A percentile compares a stretch with the other conserved stretches of the same genome.
Conservation (phyloP, 2,113 vertebrate genomes). For the Chloroceryle aenea region DNA sequence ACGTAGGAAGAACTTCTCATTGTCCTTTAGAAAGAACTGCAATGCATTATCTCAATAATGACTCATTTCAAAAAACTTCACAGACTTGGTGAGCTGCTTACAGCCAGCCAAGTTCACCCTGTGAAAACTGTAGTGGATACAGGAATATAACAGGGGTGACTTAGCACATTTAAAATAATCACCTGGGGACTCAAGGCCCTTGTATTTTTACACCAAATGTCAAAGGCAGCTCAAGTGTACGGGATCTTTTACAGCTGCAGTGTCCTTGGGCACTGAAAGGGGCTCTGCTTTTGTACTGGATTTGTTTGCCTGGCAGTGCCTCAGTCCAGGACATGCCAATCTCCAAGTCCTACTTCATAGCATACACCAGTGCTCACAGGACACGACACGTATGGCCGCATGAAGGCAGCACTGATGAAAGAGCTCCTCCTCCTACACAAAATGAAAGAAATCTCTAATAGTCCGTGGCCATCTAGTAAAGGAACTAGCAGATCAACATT, state of each 20-base stretch:
- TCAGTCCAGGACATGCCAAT: not conserved
- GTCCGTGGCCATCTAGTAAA: not conserved
- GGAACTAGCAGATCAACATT: not conserved
- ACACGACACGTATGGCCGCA: not conserved
- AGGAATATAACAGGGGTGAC: not conserved
- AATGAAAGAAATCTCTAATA: not conserved
- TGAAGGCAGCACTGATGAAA: not conserved
- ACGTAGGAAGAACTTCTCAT: not conserved
- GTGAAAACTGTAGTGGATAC: not conserved
- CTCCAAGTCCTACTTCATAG: not conserved
- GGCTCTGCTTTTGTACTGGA: not conserved
- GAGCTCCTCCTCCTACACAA: not conserved
- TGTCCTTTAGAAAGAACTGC: not conserved
- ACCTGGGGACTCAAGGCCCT: not conserved
- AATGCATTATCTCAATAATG: not conserved
- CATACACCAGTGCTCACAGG: not conserved
- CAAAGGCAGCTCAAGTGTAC: not conserved
- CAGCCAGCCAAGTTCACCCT: not conserved
- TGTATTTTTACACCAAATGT: not conserved
- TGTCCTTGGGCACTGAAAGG: not conserved
- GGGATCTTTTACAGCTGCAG: not conserved
- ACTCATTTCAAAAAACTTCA: not conserved
- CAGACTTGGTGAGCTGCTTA: not conserved
- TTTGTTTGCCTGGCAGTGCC: not conserved
- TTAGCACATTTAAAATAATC: not conserved